Evolutionary conservation across 2,888 invertebrate genomes (phyloP).

Genomic region (Hyles lineata): DNA sequence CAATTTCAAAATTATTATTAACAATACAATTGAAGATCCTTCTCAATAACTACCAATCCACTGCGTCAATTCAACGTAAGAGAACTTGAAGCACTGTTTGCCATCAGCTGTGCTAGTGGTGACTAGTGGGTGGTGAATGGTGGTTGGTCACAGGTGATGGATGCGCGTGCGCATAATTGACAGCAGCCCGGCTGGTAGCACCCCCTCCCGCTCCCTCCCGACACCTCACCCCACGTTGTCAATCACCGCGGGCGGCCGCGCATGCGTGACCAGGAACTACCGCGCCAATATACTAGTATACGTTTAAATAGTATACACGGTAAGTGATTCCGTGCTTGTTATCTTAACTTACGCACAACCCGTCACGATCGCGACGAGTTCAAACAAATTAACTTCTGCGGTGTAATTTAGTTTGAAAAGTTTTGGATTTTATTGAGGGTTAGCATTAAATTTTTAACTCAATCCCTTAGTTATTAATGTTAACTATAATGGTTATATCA

Average conservation of each 20-base stretch:
- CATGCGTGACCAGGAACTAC: constrained; percentile 26
- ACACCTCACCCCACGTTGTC: constrained; percentile 31
- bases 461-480: too few relatives aligned
- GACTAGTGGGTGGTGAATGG: constrained; percentile 15
- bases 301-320: not conserved
- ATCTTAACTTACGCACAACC: not conserved
- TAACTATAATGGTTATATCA: too few relatives aligned
- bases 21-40: too few relatives aligned
- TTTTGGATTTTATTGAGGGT: too few relatives aligned
- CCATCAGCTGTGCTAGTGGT: not conserved
- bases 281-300: not conserved
- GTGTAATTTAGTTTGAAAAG: not conserved
- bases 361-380: not conserved
- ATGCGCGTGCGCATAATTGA: constrained; percentile 62
- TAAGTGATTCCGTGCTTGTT: not conserved
- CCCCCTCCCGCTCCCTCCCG: not conserved
- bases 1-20: too few relatives aligned
- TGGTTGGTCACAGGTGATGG: constrained; percentile 50
- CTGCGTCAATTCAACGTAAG: not conserved
- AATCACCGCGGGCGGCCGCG: constrained; percentile 44
- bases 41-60: too few relatives aligned
- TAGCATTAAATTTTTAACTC: too few relatives aligned
- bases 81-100: not conserved
- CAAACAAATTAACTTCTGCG: not conserved
- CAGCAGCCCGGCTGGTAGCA: constrained; percentile 48